phyloP scores from a whole-genome alignment of 2,797 vertebrate species.

The Malurus leucopterus region DNA sequence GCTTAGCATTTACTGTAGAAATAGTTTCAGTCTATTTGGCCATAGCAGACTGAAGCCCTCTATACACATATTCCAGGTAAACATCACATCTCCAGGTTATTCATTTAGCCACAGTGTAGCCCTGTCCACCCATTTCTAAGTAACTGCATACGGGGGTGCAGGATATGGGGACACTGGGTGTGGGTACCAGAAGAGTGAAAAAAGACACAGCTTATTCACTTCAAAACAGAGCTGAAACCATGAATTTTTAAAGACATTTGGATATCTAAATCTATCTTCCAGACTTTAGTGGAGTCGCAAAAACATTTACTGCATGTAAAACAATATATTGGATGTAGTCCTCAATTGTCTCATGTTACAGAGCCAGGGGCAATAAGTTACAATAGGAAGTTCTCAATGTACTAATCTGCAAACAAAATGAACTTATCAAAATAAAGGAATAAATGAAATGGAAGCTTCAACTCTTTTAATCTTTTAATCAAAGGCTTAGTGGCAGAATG shows the following conservation, averaged over 20 bases:
- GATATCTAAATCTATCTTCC: neutral
- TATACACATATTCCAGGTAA: neutral
- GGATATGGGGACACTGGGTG: neutral
- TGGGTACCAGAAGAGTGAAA: neutral
- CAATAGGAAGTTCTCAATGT: neutral
- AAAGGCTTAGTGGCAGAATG: neutral
- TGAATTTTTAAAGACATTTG: neutral
- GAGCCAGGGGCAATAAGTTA: neutral
- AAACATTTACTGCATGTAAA: neutral
- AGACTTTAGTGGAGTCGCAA: neutral
- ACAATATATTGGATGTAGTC: neutral
- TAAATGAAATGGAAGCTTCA: slow-evolving; percentile 17
- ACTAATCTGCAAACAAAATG: slow-evolving; percentile 28
- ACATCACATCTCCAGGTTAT: neutral
- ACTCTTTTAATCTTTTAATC: slow-evolving; percentile 39
- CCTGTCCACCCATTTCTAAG: neutral
- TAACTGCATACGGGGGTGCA: neutral
- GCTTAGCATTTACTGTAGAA: neutral
- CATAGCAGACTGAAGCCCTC: neutral
- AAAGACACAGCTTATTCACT: neutral
- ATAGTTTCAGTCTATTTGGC: neutral
- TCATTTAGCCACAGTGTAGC: neutral
- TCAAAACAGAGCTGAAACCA: neutral
- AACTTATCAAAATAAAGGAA: slow-evolving; percentile 16
- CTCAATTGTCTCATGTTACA: neutral